Evolutionary conservation across 2,888 invertebrate species (phyloP).

Genomic region (Euplexia lucipara): DNA sequence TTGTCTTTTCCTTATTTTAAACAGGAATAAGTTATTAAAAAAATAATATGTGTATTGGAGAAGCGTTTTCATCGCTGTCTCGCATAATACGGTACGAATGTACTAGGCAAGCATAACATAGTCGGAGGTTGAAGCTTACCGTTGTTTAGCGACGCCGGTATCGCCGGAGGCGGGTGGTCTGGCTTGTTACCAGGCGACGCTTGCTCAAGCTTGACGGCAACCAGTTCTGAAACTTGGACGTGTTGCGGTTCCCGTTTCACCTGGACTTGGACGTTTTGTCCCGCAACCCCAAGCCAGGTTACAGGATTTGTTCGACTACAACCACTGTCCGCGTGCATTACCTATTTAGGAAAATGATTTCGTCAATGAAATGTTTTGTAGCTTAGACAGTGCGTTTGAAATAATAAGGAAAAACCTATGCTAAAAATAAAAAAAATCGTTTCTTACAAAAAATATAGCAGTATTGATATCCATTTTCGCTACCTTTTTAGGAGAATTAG

Average conservation of each 20-base stretch:
- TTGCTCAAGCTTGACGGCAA: conserved; percentile 92
- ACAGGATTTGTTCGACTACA: conserved; percentile 94
- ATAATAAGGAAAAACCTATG: conserved; percentile 17
- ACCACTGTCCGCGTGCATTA: conserved; percentile 90
- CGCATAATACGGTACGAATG: conserved; percentile 67
- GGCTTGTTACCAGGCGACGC: conserved; percentile 92
- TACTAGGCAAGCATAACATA: conserved; percentile 68
- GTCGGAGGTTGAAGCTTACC: conserved; percentile 70
- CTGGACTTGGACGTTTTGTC: conserved; percentile 89
- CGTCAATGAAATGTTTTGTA: conserved; percentile 1
- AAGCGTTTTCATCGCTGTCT: conserved; percentile 67
- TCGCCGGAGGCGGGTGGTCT: conserved; percentile 82
- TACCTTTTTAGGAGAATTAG: conserved; percentile 88
- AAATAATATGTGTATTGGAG: no score
- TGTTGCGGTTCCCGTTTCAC: conserved; percentile 93
- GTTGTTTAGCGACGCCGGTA: conserved; percentile 87
- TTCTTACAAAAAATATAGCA: conserved; percentile 61
- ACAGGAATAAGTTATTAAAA: no score
- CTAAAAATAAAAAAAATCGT: conserved; percentile 36
- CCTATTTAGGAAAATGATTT: conserved; percentile 64
- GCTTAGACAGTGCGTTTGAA: background rate
- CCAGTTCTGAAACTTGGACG: conserved; percentile 91
- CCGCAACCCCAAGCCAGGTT: conserved; percentile 90
- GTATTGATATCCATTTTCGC: conserved; percentile 61
- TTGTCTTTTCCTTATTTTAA: no score